Base-by-base conservation (phyloP, 2,888 invertebrate genomes). In the Smittia sp. region DNA sequence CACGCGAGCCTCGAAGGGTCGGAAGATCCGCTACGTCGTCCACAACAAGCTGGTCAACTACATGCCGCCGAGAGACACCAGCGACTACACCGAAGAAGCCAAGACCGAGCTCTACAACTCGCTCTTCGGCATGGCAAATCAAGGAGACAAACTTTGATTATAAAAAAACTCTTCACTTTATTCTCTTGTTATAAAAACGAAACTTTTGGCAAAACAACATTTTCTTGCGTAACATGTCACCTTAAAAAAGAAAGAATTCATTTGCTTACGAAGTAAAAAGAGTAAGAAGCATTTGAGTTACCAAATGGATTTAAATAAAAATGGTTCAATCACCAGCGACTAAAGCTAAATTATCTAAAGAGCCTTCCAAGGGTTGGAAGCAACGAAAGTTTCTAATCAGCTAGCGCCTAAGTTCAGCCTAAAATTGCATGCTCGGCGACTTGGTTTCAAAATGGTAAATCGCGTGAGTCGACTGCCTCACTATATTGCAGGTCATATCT, bases 1-100 rank as follows among this genome's bases (percentile, higher is more conserved):
- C 79, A 95, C 94, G 0, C 90, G 89, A 80, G 96, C 97, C 0
- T 95, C 96, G 3, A 98, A 98, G 83, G 98, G 97, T 0, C 86
- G 98, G 74, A 93, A 92, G 82, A 87, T 97, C 69, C 87, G 94
- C 9, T 96, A 93, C 81, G 89, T 89, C 75, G 90, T 94, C 0
- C 93, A 94, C 80, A 88, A 90, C 72, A 91, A 94, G 79, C 82
- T 97, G 69, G 89, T 95, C 0, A 96, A 94, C 83, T 96, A 90
- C 80, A 93, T 96, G 94, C 94, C 94, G 1, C 92, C 95, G 0
- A 88, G 90, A 76, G 85, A 87, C 62, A 83, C 84, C 74, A 82
- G 81, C 13, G 83, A 84, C 0, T 93, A 93, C 91, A 88, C 88
- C 1, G 91, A 93, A 76, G 90, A 90, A 72, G 90, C 92, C 4